Evolutionary conservation across 2,113 vertebrate genomes (phyloP).

Genomic region (Trogon surrucura): DNA sequence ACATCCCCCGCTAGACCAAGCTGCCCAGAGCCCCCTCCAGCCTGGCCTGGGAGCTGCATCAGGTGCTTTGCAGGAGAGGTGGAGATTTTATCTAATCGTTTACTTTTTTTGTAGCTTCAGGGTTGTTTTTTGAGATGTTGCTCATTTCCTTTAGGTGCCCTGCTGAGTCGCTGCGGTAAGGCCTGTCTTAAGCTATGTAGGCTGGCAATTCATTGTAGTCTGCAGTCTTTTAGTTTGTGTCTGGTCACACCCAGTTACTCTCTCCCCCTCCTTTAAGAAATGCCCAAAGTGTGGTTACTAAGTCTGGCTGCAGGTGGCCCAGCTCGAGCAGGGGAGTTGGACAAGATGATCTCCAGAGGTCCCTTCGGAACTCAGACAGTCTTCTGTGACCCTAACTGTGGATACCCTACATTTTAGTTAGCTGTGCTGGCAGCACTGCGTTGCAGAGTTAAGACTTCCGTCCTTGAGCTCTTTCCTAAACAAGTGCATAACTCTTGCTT

Average conservation of each 20-base stretch:
- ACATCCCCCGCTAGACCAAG: too few relatives aligned
- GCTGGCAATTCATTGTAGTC: background rate
- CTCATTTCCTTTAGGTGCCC: background rate
- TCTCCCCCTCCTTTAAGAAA: background rate
- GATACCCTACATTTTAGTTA: too few relatives aligned
- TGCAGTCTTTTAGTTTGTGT: background rate
- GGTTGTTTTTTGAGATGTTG: background rate
- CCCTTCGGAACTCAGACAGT: background rate
- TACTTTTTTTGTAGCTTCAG: background rate
- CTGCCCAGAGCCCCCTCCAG: too few relatives aligned
- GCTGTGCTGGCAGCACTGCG: too few relatives aligned
- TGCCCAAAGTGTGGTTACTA: rapidly evolving
- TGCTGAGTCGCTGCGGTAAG: background rate
- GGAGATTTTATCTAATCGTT: background rate
- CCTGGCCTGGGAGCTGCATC: too few relatives aligned
- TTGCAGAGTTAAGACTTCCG: too few relatives aligned
- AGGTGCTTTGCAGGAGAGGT: background rate
- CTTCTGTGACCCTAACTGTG: background rate
- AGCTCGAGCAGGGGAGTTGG: background rate
- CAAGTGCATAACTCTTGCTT: too few relatives aligned
- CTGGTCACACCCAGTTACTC: background rate
- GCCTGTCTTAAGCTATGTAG: background rate
- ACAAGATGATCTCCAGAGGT: background rate
- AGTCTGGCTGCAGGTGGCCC: background rate
- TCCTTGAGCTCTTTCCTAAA: too few relatives aligned